phyloP scores from a whole-genome alignment of 2,113 vertebrate genomes.

The Passer montanus region DNA sequence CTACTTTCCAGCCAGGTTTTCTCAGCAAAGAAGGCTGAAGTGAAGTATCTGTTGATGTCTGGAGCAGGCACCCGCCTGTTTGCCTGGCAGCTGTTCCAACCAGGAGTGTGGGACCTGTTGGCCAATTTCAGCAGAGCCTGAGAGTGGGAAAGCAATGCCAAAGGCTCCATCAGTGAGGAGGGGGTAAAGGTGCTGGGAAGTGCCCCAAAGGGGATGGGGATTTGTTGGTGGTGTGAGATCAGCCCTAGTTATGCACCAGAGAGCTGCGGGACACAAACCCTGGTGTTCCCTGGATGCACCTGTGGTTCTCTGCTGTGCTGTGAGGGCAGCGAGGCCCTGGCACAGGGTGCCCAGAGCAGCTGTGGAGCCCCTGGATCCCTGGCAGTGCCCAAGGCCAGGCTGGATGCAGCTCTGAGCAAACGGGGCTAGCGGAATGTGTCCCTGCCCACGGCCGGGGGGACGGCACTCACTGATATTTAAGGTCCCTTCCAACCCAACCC shows the following conservation, averaged over 20 bases:
- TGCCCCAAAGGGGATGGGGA: not conserved
- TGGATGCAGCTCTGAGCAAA: not conserved
- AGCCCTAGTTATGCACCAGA: not conserved
- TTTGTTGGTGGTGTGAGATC: not conserved
- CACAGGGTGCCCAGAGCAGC: not conserved
- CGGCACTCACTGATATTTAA: not conserved
- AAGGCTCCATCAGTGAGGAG: fast-evolving
- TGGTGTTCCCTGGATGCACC: too few species aligned
- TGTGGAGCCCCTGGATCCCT: not conserved
- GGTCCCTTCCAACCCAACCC: not conserved
- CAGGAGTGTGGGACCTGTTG: not conserved
- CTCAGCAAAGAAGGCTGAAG: not conserved
- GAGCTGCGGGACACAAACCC: not conserved
- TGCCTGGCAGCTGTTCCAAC: not conserved
- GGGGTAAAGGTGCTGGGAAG: fast-evolving
- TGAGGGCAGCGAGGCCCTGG: fast-evolving
- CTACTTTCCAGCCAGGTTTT: not conserved
- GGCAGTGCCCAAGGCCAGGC: fast-evolving
- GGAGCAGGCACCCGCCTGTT: not conserved
- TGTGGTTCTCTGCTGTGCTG: not conserved
- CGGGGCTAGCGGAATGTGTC: not conserved
- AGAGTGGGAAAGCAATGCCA: not conserved
- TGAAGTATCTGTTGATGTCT: not conserved
- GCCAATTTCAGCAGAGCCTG: not conserved
- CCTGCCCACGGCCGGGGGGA: not conserved